phyloP scores from a whole-genome alignment of 2,797 vertebrate species.

The Craterocephalus amniculus region DNA sequence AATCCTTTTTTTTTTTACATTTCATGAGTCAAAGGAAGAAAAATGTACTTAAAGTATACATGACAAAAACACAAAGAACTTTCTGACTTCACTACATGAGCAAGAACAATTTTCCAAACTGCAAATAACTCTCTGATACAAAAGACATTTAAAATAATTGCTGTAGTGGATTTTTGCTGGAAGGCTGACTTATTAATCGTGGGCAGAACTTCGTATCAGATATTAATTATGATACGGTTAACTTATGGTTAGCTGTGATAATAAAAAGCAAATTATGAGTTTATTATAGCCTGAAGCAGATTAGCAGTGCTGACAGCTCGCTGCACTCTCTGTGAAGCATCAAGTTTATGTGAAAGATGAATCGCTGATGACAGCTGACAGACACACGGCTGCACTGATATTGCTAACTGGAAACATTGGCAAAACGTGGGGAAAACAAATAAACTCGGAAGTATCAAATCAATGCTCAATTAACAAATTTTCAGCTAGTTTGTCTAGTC shows the following conservation, averaged over 20 bases:
- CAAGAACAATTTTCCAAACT: background rate
- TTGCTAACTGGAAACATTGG: background rate
- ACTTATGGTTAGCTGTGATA: constrained; percentile 29
- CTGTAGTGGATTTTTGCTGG: background rate
- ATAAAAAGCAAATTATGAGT: constrained; percentile 17
- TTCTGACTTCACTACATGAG: background rate
- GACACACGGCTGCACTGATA: constrained; percentile 14
- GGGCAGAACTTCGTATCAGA: constrained; percentile 23
- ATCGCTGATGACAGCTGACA: constrained; percentile 49
- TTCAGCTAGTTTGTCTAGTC: background rate
- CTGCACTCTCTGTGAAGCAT: constrained; percentile 10
- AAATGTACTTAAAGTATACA: background rate
- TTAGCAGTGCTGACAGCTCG: constrained; percentile 14
- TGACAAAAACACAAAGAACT: background rate
- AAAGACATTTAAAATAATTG: background rate
- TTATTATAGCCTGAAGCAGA: constrained; percentile 20
- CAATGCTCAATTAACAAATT: background rate
- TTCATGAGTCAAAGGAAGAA: background rate
- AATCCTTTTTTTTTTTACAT: background rate
- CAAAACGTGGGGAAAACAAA: background rate
- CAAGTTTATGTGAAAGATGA: constrained; percentile 27
- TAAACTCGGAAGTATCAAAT: background rate
- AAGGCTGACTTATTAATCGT: constrained; percentile 7
- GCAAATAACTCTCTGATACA: background rate
- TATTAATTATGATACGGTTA: constrained; percentile 37